Conservation (phyloP, 2,797 vertebrate species). For the Holocentrus rufus region DNA sequence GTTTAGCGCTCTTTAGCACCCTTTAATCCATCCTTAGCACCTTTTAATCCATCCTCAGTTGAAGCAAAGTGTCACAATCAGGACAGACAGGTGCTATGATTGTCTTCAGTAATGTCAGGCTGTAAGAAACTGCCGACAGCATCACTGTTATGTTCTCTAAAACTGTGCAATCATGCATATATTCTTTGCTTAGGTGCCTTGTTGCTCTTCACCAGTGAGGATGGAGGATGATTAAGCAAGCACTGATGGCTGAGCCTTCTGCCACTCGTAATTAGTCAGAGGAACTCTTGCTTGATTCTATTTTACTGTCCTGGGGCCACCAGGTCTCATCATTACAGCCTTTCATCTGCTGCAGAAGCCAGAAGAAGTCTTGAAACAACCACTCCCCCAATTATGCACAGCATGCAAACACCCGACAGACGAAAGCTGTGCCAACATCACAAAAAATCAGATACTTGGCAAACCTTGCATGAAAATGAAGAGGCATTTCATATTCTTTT, state of each 20-base stretch:
- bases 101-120: background rate
- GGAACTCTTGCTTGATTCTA: slow-evolving; percentile 33
- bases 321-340: slow-evolving; percentile 27
- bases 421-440: slow-evolving; percentile 31
- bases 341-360: slow-evolving; percentile 24
- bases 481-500: slow-evolving; percentile 22
- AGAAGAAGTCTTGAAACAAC: slow-evolving; percentile 16
- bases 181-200: background rate
- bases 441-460: slow-evolving; percentile 17
- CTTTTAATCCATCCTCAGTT: slow-evolving; percentile 8
- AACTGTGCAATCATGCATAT: background rate
- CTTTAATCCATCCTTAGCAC: no score
- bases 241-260: slow-evolving; percentile 31
- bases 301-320: slow-evolving; percentile 29
- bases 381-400: slow-evolving; percentile 3
- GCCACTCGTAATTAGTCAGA: slow-evolving; percentile 33
- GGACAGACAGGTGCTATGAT: background rate
- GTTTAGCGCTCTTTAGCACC: slow-evolving; percentile 6
- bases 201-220: background rate
- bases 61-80: background rate
- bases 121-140: background rate
- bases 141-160: background rate
- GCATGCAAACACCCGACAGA: slow-evolving; percentile 27
- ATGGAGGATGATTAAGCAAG: slow-evolving; percentile 12
- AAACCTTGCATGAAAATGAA: slow-evolving; percentile 31